These are phyloP conservation scores for Lamproptera curius DNA, from an alignment of 2,888 invertebrate genomes.

Conservation along the genomic window DNA sequence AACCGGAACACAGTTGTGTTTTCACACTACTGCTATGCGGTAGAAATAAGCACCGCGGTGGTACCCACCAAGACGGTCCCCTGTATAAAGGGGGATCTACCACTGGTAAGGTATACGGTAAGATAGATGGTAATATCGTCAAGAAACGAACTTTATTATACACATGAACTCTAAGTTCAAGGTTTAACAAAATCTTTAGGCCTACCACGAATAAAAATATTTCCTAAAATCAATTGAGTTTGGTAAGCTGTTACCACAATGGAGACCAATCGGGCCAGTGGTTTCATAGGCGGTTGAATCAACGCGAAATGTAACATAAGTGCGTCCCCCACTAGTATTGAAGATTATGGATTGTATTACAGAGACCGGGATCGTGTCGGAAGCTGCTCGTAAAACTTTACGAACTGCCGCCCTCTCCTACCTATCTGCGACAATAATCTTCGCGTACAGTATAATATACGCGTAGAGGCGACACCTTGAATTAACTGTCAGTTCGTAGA, in stretches of 20 bases:
- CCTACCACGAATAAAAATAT: not conserved
- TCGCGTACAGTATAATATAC: constrained; percentile 12
- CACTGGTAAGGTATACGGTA: no score
- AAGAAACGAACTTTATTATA: no score
- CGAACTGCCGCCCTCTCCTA: constrained; percentile 66
- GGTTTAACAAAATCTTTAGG: no score
- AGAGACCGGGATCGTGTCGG: constrained; percentile 50
- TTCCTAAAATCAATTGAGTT: not conserved
- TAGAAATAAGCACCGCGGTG: no score
- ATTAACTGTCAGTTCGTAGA: no score
- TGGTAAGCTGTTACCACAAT: constrained; percentile 12
- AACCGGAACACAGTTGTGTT: no score
- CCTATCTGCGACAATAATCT: constrained; percentile 70
- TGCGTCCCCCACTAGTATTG: constrained; percentile 26
- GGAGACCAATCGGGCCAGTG: constrained; percentile 34
- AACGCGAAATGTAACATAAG: constrained; percentile 30
- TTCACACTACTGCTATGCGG: no score
- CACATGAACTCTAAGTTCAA: no score
- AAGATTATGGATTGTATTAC: constrained; percentile 35
- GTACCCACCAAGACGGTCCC: no score
- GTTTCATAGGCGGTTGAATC: constrained; percentile 28
- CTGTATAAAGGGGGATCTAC: no score
- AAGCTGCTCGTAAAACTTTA: constrained; percentile 72
- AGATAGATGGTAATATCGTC: no score
- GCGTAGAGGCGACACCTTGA: constrained; percentile 1